These are phyloP conservation scores for Saturnia pavonia DNA, from an alignment of 2,888 invertebrate species.

Conservation along the genomic window DNA sequence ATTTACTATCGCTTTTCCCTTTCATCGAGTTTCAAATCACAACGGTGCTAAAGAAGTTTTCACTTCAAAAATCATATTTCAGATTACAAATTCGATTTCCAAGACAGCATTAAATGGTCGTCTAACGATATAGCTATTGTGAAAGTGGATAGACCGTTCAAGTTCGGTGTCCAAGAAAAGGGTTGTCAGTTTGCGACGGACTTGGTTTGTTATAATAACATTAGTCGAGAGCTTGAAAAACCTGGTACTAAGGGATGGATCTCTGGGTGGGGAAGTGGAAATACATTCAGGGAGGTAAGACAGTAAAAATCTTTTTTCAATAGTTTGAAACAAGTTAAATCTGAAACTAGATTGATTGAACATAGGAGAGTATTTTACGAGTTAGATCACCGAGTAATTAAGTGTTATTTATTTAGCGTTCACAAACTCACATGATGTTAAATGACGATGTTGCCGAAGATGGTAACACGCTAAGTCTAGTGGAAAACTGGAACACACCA, in stretches of 20 bases:
- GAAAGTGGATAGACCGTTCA: constrained; percentile 70
- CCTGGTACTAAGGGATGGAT: constrained; percentile 71
- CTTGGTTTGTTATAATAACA: constrained; percentile 62
- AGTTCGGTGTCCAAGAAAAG: constrained; percentile 60
- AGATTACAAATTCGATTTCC: constrained; percentile 78
- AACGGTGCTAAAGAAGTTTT: no score
- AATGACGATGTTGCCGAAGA: no score
- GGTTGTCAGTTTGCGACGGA: constrained; percentile 66
- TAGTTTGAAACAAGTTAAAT: neutral
- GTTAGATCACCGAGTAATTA: no score
- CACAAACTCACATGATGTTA: no score
- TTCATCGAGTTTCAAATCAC: no score
- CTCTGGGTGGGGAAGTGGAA: constrained; percentile 75
- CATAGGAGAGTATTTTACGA: no score
- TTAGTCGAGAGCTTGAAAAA: constrained; percentile 69
- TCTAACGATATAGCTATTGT: constrained; percentile 76
- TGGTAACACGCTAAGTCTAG: no score
- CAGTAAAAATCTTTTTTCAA: neutral
- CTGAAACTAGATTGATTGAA: no score
- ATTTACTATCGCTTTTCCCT: no score
- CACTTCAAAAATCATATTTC: constrained; percentile 23
- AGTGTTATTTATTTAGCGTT: no score
- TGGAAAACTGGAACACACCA: no score
- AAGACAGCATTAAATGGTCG: constrained; percentile 77
- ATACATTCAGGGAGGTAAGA: constrained; percentile 66